Base-by-base conservation (phyloP, 2,797 vertebrate genomes). In the Chaenodraco wilsoni region DNA sequence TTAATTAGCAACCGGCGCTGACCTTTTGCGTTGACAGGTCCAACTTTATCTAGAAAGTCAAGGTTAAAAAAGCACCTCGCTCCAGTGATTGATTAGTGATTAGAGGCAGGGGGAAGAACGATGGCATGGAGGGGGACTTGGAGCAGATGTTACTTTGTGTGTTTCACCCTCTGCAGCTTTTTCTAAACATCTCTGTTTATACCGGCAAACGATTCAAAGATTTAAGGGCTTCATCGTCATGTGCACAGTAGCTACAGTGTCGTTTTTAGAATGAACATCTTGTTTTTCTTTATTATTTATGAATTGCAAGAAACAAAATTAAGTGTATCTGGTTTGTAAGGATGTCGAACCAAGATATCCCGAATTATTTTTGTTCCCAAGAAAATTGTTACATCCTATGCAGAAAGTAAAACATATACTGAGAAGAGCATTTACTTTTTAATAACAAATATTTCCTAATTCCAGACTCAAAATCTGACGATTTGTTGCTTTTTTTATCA, bases 41-140 rank as follows among this genome's bases (percentile, higher is more conserved):
- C 87, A 94, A 94, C 94, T 94, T 94, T 89, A 95, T 91, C 87
- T 88, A 85, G 88, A 94, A 93, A 93, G 93, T 87, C 91, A 94
- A 91, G 88, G 93, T 94, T 95, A 92, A 91, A 94, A 91, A 93
- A 90, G 71, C 82, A 86, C 85, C 90, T 89, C 83, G 79, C 75
- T 76, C 77, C 69, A 82, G 71, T 91, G 88, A 94, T 86, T 91
- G 93, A 95, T 93, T 88, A 87, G 88, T 91, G 89, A 93, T 93
- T 92, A 90, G 78, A 82, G 74, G 66, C 50, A 23, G 21, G 73
- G 67, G 63, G 17, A 31, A 23, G n/a, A 27, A 2, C 3, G 48
- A 63, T 16, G 74, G 60, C 46, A 64, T 9, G 49, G 49, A 71
- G 46, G 81, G 59, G 70, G 58, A 68, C 45, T 43, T 74, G 48